Evolutionary conservation across 2,888 invertebrate genomes (phyloP), one percentile per base, ranked within the genome.

Genomic region (Cataglyphis rosenhaueri): DNA sequence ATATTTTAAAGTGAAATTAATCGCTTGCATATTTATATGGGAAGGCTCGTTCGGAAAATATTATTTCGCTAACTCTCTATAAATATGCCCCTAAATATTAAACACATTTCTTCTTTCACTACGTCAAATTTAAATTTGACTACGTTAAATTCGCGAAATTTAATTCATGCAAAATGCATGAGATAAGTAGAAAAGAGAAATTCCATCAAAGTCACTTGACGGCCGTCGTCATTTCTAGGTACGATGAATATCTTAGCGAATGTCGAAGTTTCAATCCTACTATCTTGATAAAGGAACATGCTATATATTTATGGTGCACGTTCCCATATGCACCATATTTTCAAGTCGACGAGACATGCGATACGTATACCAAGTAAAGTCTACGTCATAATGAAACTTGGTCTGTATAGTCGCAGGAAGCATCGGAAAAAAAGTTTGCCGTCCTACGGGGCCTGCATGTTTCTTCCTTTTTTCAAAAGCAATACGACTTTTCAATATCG

Each of bases 1-100:
- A 71, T 41, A 70, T 79, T 79, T 78, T 71, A 79, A 76, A 66
- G 29, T 76, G 57, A 57, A 76, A 76, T 66, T 10, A n/a, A 35
- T 38, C 25, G 29, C 52, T 48, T 55, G 55, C 29, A 68, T 66
- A 68, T 76, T 76, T 76, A 76, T 55, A 5, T 12, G 3, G n/a
- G 12, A 75, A 18, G 10, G 35, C 3, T 38, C 29, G 41, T 55
- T 55, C 9, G 21, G 66, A 76, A 41, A 41, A 57, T 55, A 55
- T 76, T 75, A n/a, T 52, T 76, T 64, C 52, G 10, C n/a, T 38
- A 55, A 29, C n/a, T 76, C 3, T 25, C 0, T 6, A 71, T 44
- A 78, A 59, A 70, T 29, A 71, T n/a, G 21, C 29, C 25, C n/a
- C 57, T 57, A 2, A 55, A 57, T 70, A 38, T 57, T 55, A 41